phyloP scores from a whole-genome alignment of 2,888 invertebrate species.

The Thelaira solivaga region DNA sequence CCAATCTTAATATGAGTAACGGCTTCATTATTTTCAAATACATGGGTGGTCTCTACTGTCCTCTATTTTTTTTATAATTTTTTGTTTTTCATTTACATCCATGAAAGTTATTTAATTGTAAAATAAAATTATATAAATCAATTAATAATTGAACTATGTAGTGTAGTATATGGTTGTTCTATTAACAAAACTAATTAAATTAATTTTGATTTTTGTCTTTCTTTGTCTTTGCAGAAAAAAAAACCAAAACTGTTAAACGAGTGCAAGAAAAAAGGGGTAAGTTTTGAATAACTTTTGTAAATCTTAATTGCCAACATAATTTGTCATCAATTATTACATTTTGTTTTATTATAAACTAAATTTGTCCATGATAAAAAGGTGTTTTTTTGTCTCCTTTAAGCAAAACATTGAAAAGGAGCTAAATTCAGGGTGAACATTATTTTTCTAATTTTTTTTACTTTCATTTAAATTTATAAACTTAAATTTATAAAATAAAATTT shows the following conservation, averaged over 20 bases:
- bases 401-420: too few species aligned
- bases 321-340: too few species aligned
- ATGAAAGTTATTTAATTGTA: conserved; percentile 58
- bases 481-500: too few species aligned
- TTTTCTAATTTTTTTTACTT: too few species aligned
- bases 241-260: not conserved
- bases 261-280: conserved; percentile 1
- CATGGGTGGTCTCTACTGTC: conserved; percentile 75
- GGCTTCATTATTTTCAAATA: conserved; percentile 75
- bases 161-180: too few species aligned
- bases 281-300: not conserved
- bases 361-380: too few species aligned
- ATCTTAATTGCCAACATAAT: too few species aligned
- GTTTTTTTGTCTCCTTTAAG: too few species aligned
- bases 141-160: not conserved
- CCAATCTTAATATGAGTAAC: conserved; percentile 76
- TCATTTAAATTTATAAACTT: too few species aligned
- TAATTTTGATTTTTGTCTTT: conserved; percentile 18
- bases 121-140: conserved; percentile 33
- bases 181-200: not conserved
- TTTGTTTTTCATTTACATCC: too few species aligned
- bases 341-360: too few species aligned
- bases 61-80: conserved; percentile 68
- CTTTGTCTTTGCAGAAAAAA: conserved; percentile 43
- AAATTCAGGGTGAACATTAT: too few species aligned